Base-by-base conservation (phyloP, 1,140 invertebrate species). In the Ridgeia piscesae region DNA sequence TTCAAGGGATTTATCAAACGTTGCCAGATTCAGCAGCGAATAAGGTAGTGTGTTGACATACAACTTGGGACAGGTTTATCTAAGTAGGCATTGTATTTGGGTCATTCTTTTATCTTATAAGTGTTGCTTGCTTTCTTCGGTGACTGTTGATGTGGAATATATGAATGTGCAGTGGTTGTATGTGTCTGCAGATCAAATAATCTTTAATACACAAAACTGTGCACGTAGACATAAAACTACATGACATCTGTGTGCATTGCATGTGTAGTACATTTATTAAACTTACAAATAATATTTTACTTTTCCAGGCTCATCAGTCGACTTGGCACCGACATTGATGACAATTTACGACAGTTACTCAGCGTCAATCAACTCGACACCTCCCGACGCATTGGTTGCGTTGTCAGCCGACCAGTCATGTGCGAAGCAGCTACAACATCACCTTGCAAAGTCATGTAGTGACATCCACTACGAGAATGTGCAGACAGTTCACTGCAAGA, bases 291-390 rank as follows among this genome's bases (percentile, higher is more conserved):
- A 50, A 50, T 9, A n/a, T 34, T n/a, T 94, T 94, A 96, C 92
- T 94, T 96, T 96, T 94, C 94, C 96, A 95, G 97, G 96, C 93
- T 97, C 97, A 92, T 97, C 97, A 27, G 95, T 96, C 92, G 97
- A 97, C 94, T 96, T 97, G 95, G 97, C 97, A 92, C 97, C 97
- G 34, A 97, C 97, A 91, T 94, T 97, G 89, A 95, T 97, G 94
- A 96, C 96, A 89, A 97, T 97, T 96, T 97, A 97, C 96, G 97
- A 97, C 96, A 96, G 97, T 94, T 95, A 97, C 90, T 96, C 97
- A 88, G 96, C 96, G 35, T 33, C 34, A 89, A 93, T 95, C 89
- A 77, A 77, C 58, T 77, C 58, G 93, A 91, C 91, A 90, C 35
- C 92, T 92, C 34, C 93, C 92, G 1, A 34, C 89, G 9, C 77